Evolutionary conservation across 2,113 vertebrate genomes (phyloP).

Genomic region (Ictalurus furcatus): DNA sequence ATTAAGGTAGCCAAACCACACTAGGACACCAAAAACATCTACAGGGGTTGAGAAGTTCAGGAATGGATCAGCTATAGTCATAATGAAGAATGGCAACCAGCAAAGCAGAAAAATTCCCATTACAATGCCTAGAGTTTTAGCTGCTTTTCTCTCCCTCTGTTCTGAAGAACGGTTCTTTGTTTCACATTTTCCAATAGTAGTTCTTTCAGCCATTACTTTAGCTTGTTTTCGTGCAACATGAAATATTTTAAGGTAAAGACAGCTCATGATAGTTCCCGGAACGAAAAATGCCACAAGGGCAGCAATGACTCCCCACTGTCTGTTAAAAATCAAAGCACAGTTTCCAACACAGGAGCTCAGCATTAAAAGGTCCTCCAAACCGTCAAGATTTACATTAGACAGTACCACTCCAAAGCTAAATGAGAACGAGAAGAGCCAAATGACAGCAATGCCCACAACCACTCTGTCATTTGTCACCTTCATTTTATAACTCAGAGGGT

Average conservation of each 20-base stretch:
- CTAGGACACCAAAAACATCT: slow-evolving; percentile 40
- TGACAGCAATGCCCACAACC: slow-evolving; percentile 32
- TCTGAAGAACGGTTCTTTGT: slow-evolving; percentile 14
- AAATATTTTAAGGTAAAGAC: slow-evolving; percentile 48
- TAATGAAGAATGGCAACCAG: slow-evolving; percentile 45
- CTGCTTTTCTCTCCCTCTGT: slow-evolving; percentile 49
- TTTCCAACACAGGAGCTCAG: slow-evolving; percentile 37
- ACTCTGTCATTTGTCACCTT: slow-evolving; percentile 38
- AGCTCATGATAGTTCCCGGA: slow-evolving; percentile 46
- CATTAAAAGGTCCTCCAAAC: slow-evolving; percentile 26
- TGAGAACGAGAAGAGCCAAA: slow-evolving; percentile 45
- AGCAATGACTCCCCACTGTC: slow-evolving; percentile 38
- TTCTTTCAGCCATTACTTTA: slow-evolving; percentile 37
- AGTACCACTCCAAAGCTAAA: slow-evolving; percentile 43
- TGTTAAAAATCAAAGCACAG: slow-evolving; percentile 49
- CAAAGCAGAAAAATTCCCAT: slow-evolving; percentile 52
- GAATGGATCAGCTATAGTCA: slow-evolving; percentile 27
- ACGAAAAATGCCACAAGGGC: slow-evolving; percentile 40
- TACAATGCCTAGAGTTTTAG: slow-evolving; percentile 48
- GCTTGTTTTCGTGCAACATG: slow-evolving; percentile 47
- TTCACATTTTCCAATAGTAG: not conserved
- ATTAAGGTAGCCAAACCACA: slow-evolving; percentile 52
- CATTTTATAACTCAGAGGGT: slow-evolving; percentile 46
- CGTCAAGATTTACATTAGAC: slow-evolving; percentile 23
- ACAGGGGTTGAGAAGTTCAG: slow-evolving; percentile 31